Percentiles rank a stretch among this genome's conserved stretches.
These are phyloP conservation scores for Asbolus verrucosus DNA, from an alignment of 1,140 invertebrate species.

Conservation along the genomic window DNA sequence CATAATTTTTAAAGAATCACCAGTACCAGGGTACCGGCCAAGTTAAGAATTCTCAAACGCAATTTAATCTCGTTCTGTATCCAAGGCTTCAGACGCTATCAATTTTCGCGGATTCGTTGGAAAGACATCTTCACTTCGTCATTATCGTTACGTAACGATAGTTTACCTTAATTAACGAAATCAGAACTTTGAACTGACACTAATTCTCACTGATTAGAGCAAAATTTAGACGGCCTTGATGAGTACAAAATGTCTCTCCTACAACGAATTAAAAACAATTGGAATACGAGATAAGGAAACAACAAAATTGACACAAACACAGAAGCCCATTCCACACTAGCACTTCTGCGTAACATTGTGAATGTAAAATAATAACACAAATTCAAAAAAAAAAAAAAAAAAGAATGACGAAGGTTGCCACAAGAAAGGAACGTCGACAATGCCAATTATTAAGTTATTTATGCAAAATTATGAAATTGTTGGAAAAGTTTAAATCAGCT, in stretches of 20 bases:
- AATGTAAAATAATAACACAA: not conserved
- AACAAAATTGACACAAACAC: not conserved
- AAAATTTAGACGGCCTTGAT: too few relatives aligned
- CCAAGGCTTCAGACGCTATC: too few relatives aligned
- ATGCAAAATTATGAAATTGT: slow-evolving; percentile 5
- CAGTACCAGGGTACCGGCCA: too few relatives aligned
- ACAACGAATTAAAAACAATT: too few relatives aligned
- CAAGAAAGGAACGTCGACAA: slow-evolving; percentile 2
- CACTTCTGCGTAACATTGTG: not conserved
- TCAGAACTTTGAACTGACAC: not conserved
- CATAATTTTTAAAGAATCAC: too few relatives aligned
- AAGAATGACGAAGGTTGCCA: slow-evolving; percentile 14
- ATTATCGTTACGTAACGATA: not conserved
- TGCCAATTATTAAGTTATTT: slow-evolving; percentile 22
- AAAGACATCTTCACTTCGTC: too few relatives aligned
- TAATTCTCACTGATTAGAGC: too few relatives aligned
- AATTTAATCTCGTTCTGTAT: not conserved
- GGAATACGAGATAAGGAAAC: too few relatives aligned
- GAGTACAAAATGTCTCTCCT: too few relatives aligned
- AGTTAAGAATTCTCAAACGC: not conserved
- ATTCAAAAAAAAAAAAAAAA: too few relatives aligned
- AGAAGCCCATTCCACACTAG: slow-evolving; percentile 2
- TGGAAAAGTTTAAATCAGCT: not conserved
- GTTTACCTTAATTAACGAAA: slow-evolving; percentile 4
- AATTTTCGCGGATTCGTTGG: too few relatives aligned